Evolutionary conservation across 2,113 vertebrate species (phyloP).

Genomic region (Abramis brama): DNA sequence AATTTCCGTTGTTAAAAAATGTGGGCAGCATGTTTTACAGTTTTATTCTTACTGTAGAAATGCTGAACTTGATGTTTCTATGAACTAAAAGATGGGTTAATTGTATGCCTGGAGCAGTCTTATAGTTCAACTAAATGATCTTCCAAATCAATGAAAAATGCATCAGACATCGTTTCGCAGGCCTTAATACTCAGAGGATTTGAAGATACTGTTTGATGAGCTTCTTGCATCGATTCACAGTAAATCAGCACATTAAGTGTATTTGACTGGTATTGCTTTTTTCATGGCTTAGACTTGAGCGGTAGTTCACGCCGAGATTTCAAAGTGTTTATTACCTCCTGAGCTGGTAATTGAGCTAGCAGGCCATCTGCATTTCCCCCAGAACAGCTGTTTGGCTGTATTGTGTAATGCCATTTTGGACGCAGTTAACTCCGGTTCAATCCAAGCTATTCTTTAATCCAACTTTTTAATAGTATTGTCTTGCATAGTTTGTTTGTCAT

Average conservation of each 20-base stretch:
- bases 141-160: constrained; percentile 60
- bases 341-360: constrained; percentile 25
- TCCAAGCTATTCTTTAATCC: constrained; percentile 12
- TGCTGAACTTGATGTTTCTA: constrained; percentile 16
- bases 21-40: constrained; percentile 14
- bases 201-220: constrained; percentile 63
- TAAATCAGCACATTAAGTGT: constrained; percentile 66
- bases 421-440: background rate
- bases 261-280: constrained; percentile 56
- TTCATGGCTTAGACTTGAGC: constrained; percentile 34
- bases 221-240: constrained; percentile 65
- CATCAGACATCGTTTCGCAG: constrained; percentile 53
- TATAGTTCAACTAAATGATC: constrained; percentile 57
- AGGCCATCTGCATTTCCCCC: constrained; percentile 25
- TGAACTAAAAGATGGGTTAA: constrained; percentile 24
- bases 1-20: background rate
- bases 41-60: constrained; percentile 18
- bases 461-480: background rate
- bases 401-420: constrained; percentile 33
- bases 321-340: constrained; percentile 21
- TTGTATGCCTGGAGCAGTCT: constrained; percentile 36
- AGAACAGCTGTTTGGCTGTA: constrained; percentile 39
- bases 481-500: background rate
- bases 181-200: constrained; percentile 37
- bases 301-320: constrained; percentile 7